phyloP scores from a whole-genome alignment of 2,888 invertebrate species.

The Hanleya hanleyi region DNA sequence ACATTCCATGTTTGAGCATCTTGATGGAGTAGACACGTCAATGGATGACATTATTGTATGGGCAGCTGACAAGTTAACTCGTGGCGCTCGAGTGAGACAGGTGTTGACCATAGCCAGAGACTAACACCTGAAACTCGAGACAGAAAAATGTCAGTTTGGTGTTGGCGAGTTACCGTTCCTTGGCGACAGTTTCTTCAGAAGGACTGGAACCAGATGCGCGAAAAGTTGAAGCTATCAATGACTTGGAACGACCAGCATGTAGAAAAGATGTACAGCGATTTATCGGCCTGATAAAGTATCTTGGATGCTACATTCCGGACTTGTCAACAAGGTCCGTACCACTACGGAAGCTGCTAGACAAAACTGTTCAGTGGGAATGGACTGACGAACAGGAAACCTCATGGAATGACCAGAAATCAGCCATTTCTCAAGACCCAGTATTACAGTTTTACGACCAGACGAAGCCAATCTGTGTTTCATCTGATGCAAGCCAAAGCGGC shows the following conservation, averaged over 20 bases:
- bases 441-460: conserved; percentile 9
- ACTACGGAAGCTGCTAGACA: conserved; percentile 13
- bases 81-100: conserved; percentile 3
- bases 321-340: conserved; percentile 17
- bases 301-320: conserved; percentile 11
- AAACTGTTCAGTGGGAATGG: conserved; percentile 9
- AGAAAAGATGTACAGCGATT: conserved; percentile 21
- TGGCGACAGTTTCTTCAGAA: conserved; percentile 14
- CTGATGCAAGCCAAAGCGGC: neutral
- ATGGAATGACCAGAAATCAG: neutral
- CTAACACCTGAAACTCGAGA: conserved; percentile 14
- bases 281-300: conserved; percentile 21
- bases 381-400: conserved; percentile 4
- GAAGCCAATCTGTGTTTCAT: neutral
- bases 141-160: conserved; percentile 4
- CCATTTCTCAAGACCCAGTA: neutral
- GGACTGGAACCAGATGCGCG: conserved; percentile 44
- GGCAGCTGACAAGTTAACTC: neutral
- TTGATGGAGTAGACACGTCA: conserved; percentile 10
- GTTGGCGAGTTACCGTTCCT: too few species aligned
- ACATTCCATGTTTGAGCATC: too few species aligned
- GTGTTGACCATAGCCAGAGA: conserved; percentile 10
- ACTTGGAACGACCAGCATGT: neutral
- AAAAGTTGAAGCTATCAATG: conserved; percentile 33
- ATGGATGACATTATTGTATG: conserved; percentile 16